phyloP scores from a whole-genome alignment of 2,888 invertebrate genomes.

The Celastrina argiolus region DNA sequence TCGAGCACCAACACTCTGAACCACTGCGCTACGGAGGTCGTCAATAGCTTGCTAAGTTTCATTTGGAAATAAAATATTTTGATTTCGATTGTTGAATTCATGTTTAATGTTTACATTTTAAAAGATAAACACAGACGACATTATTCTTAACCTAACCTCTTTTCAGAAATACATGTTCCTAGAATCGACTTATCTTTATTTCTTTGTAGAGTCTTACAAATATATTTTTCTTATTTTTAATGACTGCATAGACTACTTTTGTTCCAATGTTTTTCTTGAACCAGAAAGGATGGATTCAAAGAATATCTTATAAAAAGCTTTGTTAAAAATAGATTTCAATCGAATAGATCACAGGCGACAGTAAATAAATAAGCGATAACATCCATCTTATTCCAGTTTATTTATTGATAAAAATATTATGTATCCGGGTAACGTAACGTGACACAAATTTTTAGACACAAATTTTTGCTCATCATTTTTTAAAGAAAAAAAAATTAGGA shows the following conservation, averaged over 20 bases:
- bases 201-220: not conserved
- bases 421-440: too few relatives aligned
- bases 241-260: not conserved
- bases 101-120: not conserved
- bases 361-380: not conserved
- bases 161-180: not conserved
- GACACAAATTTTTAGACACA: too few relatives aligned
- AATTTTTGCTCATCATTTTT: too few relatives aligned
- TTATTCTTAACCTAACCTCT: not conserved
- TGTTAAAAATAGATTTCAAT: not conserved
- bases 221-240: not conserved
- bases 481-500: too few relatives aligned
- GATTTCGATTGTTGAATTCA: too few relatives aligned
- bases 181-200: not conserved
- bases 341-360: not conserved
- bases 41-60: too few relatives aligned
- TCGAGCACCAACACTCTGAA: too few relatives aligned
- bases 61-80: too few relatives aligned
- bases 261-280: conserved; percentile 6
- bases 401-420: not conserved
- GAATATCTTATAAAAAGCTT: not conserved
- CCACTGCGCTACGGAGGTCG: too few relatives aligned
- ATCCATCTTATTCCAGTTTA: not conserved
- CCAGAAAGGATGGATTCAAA: conserved; percentile 4
- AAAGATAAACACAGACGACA: not conserved